Base-by-base conservation (phyloP, 2,888 invertebrate species). In the Podabrus alpinus region DNA sequence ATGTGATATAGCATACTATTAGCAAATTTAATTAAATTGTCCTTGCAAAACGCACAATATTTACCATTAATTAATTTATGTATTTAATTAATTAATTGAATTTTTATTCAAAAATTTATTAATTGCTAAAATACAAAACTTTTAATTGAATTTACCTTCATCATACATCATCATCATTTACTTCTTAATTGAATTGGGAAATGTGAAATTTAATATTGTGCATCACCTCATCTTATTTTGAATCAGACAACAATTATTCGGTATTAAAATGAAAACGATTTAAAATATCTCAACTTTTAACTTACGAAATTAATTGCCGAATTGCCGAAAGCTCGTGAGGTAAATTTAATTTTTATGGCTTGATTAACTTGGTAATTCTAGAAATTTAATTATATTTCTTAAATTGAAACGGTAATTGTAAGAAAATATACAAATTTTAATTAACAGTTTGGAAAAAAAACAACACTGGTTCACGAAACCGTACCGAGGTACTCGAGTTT, bases 81-180 rank as follows among this genome's bases (percentile, higher is more conserved):
- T 64, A 68, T 73, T 72, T 62, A 71, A 70, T 69, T 73, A 25
- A 69, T 76, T 73, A 76, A 76, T 76, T 71, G 71, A 69, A 24
- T 68, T 76, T 76, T 72, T 68, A 68, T 67, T 69, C 15, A 66
- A 59, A 61, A 70, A 68, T 72, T 69, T 69, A 61, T 64, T 70
- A 72, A 69, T 70, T 62, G 71, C 68, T 72, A 69, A 73, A 67
- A 73, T 24, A 45, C 60, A 60, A 76, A 76, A 76, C 62, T 73
- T 75, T 76, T 73, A 76, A 76, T 76, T 70, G 68, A 73, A 71
- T 76, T 73, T 71, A 76, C 67, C 71, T 67, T 70, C 64, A 71
- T 66, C 72, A 73, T 73, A 76, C 67, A 73, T 73, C 73, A 76
- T 73, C 73, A 76, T 76, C 70, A 68, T 70, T 72, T 72, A 75